Conservation (phyloP, 2,888 invertebrate species). For the Sylvicola cinctus region DNA sequence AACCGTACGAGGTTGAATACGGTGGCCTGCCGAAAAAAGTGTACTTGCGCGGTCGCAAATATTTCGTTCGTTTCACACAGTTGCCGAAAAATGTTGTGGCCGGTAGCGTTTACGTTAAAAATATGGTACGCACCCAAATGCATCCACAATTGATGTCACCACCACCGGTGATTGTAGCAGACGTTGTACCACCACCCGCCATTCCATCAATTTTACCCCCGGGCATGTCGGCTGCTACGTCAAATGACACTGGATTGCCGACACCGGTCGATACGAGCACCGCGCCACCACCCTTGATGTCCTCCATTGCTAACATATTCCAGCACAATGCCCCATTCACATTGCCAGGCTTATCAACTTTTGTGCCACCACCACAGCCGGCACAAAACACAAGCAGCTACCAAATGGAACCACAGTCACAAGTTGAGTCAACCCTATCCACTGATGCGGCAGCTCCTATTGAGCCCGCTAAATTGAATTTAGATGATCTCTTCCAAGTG, state of each 20-base stretch:
- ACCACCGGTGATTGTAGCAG: neutral
- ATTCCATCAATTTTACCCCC: conserved; percentile 1
- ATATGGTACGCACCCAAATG: conserved; percentile 43
- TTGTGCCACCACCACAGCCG: conserved; percentile 30
- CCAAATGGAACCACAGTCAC: neutral
- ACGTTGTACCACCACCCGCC: conserved; percentile 3
- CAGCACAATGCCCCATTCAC: conserved; percentile 18
- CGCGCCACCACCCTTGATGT: neutral
- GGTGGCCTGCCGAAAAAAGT: conserved; percentile 69
- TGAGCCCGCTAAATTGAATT: conserved; percentile 31
- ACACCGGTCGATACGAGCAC: too few species aligned
- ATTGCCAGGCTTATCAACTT: conserved; percentile 37
- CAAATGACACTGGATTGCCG: too few species aligned
- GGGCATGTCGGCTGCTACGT: too few species aligned
- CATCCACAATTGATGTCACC: conserved; percentile 4
- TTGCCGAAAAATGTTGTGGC: conserved; percentile 52
- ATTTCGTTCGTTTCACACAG: conserved; percentile 62
- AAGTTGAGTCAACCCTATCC: conserved; percentile 16
- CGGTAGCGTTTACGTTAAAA: conserved; percentile 44
- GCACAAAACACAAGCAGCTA: conserved; percentile 1
- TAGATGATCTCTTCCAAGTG: conserved; percentile 67
- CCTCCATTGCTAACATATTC: neutral
- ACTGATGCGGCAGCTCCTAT: conserved; percentile 13
- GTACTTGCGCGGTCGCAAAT: conserved; percentile 48
- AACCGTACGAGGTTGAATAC: conserved; percentile 57